Base-by-base conservation (phyloP, 2,888 invertebrate species). In the Epinotia demarniana region DNA sequence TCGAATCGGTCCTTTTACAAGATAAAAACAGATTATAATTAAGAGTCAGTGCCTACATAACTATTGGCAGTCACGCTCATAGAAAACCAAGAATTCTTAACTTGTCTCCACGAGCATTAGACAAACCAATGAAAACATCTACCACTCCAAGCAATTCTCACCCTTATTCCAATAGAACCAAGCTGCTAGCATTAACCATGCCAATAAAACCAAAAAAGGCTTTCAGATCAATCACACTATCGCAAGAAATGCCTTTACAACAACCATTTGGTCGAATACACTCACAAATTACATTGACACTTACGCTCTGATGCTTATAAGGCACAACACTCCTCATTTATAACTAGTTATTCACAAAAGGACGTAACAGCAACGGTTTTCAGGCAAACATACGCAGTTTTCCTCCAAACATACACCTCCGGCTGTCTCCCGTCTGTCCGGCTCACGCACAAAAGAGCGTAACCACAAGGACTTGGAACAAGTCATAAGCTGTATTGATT, bases 181-280 rank as follows among this genome's bases (percentile, higher is more conserved):
- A 27, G 9, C 16, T 16, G 6, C 13, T 61, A 61, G 61, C 16
- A 60, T 12, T 19, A 27, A 60, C 27, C 8, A 6, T 33, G 33
- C n/a, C n/a, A 61, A 33, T 61, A 13, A n/a, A 16, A 61, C 61
- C n/a, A 9, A 33, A 61, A 27, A 60, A 53, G 27, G n/a, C 61
- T 33, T 61, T 27, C 33, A 61, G 61, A 61, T 61, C 61, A 27
- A 61, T 61, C 61, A 61, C 61, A 61, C 61, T 61, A 33, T 53
- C n/a, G 33, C 61, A 61, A 61, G 61, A 61, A 61, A 61, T 9
- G 39, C 39, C 9, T 9, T 33, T 9, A n/a, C 33, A 33, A 61
- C 16, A 60, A 16, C 27, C 58, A 23, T 58, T 23, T 13, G 16
- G n/a, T 33, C n/a, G 27, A 8, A 61, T 12, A 8, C 8, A n/a